Evolutionary conservation across 2,113 vertebrate species (phyloP), one percentile per base, ranked within the genome.

Genomic region (Piprites chloris): DNA sequence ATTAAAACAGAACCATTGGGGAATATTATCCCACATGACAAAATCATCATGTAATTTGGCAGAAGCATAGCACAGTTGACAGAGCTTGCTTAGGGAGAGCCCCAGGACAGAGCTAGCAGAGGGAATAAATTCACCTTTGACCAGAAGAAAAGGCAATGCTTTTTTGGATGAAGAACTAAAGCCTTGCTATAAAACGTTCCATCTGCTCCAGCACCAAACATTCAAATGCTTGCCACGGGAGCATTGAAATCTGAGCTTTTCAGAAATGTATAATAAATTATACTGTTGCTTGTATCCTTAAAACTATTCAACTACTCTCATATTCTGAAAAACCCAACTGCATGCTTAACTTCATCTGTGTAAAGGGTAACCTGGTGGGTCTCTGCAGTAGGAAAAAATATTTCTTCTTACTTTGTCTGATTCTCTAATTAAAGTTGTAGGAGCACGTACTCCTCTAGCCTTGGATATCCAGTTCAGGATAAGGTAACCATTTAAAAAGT

Each of bases 41-140:
- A 96, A 97, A 92, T 85, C 92, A 97, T 96, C 89, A 71, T 5
- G 42, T 89, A 97, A 93, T 97, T 95, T 96, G 95, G 88, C 88
- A 97, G 93, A 96, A 94, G 93, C 87, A 76, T 62, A 93, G 87
- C 82, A 52, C 72, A 96, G 81, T 84, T 96, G 96, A 97, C 95
- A 96, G 90, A 91, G 15, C 58, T 62, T 93, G 93, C 95, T 96
- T 90, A 82, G 81, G 80, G 90, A 97, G 92, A 94, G 93, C 94
- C 95, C 86, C 37, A 7, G 94, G 95, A 97, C 80, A 95, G 91
- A 94, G 73, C 91, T 73, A 96, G 85, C 95, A 94, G 90, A 89
- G 93, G 95, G 97, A 97, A 95, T 92, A 97, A 90, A 81, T 93
- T 96, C 96, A 96, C 95, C 90, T 96, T 96, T 97, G 94, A 96